phyloP scores from a whole-genome alignment of 1,140 invertebrate genomes.

The Eriosoma lanigerum region DNA sequence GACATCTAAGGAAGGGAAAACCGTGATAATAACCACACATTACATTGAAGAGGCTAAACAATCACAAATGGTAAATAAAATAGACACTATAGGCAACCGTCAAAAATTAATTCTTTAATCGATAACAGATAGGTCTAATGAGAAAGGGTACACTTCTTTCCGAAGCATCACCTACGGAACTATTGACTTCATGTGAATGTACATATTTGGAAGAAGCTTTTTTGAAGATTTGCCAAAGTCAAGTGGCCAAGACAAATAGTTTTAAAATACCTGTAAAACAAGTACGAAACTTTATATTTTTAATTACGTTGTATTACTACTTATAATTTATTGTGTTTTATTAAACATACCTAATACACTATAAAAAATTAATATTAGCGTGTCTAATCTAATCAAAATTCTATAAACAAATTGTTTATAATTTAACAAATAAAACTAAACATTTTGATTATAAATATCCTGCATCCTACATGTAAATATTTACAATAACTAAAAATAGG shows the following conservation, averaged over 20 bases:
- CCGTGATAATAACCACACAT: slow-evolving; percentile 89
- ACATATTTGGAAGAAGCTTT: slow-evolving; percentile 66
- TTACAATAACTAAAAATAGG: too few species aligned
- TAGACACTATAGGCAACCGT: background rate
- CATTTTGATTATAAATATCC: too few species aligned
- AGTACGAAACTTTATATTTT: background rate
- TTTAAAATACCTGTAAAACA: slow-evolving; percentile 48
- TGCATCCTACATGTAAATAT: too few species aligned
- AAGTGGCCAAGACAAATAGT: slow-evolving; percentile 47
- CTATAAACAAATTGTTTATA: too few species aligned
- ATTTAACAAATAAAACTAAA: too few species aligned
- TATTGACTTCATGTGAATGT: slow-evolving; percentile 55
- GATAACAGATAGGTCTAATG: slow-evolving; percentile 65
- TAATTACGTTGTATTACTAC: background rate
- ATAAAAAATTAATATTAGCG: too few species aligned
- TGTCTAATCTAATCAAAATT: too few species aligned
- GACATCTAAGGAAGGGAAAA: slow-evolving; percentile 66
- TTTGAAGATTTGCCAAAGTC: slow-evolving; percentile 60
- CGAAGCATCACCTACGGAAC: slow-evolving; percentile 61
- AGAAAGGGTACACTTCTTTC: slow-evolving; percentile 64
- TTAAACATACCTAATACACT: too few species aligned
- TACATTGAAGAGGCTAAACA: slow-evolving; percentile 91
- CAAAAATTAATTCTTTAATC: background rate
- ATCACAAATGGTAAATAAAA: slow-evolving; percentile 70
- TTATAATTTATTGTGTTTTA: too few species aligned